Base-by-base conservation (phyloP, 2,888 invertebrate genomes). In the Bellardia pandia region DNA sequence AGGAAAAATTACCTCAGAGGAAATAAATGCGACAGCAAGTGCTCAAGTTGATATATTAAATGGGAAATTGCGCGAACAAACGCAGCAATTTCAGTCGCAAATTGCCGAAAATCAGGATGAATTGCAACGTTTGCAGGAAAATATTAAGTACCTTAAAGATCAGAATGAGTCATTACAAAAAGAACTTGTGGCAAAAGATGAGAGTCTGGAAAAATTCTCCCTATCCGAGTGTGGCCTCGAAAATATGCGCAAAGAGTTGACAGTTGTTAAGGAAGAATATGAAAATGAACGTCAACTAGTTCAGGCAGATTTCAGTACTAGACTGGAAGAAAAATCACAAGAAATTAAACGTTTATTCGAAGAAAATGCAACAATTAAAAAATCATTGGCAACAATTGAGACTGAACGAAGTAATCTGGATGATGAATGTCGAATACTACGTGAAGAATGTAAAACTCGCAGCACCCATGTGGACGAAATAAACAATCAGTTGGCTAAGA, bases 181-280 rank as follows among this genome's bases (percentile, higher is more conserved):
- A 6, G 92, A 93, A 78, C 85, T 93, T 64, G 85, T 92, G 62
- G 89, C 87, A 48, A 93, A 93, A 62, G 92, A 92, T 82, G 91
- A 92, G 53, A 93, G 93, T 48, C 89, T 94, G 48, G 93, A 93
- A 86, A 93, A 93, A 68, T 91, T 93, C 85, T 91, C 91, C 2
- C 86, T 92, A 13, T 92, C 92, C 0, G 84, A 92, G 71, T 89
- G 91, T 86, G 91, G 91, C 51, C 90, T 93, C 53, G 91, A 93
- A 75, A 92, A 93, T 88, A 89, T 92, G 45, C 90, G 91, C 16
- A 86, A 89, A 7, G 92, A 92, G 37, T 74, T 92, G 78, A 80
- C 88, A 30, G 83, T 90, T 30, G 89, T 91, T 30, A 92, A 91
- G 71, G 90, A 91, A 71, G 92, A 92, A 13, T 90, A 89, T 76